Percentiles rank a stretch among this genome's conserved stretches.
Evolutionary conservation across 2,888 invertebrate species (phyloP).

Genomic region (Tridacna gigas): DNA sequence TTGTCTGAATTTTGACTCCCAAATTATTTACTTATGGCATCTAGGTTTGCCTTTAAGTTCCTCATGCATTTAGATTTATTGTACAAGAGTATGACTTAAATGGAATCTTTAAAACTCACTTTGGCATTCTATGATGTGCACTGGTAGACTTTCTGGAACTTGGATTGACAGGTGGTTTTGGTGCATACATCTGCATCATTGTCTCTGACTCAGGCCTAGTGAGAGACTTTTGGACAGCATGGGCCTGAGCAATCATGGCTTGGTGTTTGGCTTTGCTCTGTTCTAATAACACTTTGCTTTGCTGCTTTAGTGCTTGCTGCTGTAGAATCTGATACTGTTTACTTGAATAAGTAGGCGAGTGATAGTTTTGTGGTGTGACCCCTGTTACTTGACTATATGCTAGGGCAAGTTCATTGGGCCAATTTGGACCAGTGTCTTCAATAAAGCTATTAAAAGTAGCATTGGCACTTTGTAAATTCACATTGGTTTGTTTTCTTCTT

Average conservation of each 20-base stretch:
- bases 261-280: slow-evolving; percentile 84
- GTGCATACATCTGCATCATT: slow-evolving; percentile 68
- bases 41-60: too few relatives aligned
- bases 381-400: slow-evolving; percentile 80
- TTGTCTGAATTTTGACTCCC: too few relatives aligned
- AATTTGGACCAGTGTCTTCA: slow-evolving; percentile 70
- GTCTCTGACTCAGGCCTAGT: slow-evolving; percentile 50
- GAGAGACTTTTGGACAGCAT: slow-evolving; percentile 77
- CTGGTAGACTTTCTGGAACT: slow-evolving; percentile 70
- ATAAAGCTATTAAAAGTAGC: slow-evolving; percentile 82
- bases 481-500: slow-evolving; percentile 65
- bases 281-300: slow-evolving; percentile 80
- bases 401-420: slow-evolving; percentile 75
- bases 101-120: slow-evolving; percentile 62
- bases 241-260: slow-evolving; percentile 84
- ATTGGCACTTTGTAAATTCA: slow-evolving; percentile 78
- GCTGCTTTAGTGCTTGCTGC: slow-evolving; percentile 76
- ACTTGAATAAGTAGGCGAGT: slow-evolving; percentile 73
- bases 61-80: too few relatives aligned
- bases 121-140: slow-evolving; percentile 71
- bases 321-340: slow-evolving; percentile 79
- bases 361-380: slow-evolving; percentile 74
- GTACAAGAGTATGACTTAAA: neutral
- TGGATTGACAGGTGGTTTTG: slow-evolving; percentile 79
- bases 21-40: too few relatives aligned